Conservation (phyloP, 2,113 vertebrate genomes). For the Bagarius yarrelli region DNA sequence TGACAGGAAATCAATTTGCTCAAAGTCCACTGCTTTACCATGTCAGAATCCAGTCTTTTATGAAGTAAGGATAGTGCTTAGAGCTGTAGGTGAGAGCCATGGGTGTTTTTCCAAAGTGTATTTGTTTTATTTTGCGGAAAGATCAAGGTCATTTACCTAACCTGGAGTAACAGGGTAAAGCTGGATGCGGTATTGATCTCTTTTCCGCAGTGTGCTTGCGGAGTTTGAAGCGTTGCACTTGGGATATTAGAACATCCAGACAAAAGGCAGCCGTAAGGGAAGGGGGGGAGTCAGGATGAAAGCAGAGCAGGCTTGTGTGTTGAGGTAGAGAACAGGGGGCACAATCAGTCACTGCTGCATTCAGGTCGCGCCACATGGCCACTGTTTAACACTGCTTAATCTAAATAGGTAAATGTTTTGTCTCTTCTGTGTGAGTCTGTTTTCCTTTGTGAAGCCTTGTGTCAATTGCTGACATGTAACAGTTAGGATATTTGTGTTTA, state of each 20-base stretch:
- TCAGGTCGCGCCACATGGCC: slow-evolving; percentile 34
- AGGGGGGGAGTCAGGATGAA: slow-evolving; percentile 34
- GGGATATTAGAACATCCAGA: slow-evolving; percentile 47
- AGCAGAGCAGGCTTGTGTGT: slow-evolving; percentile 23
- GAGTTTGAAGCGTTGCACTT: slow-evolving; percentile 35
- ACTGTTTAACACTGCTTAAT: slow-evolving; percentile 36
- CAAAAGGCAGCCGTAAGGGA: slow-evolving; percentile 31
- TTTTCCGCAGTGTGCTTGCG: slow-evolving; percentile 28
- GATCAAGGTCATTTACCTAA: slow-evolving; percentile 44
- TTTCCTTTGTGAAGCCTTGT: slow-evolving; percentile 20
- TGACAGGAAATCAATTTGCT: slow-evolving; percentile 52
- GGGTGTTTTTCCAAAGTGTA: slow-evolving; percentile 21
- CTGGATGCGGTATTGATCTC: slow-evolving; percentile 43
- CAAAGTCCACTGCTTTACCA: slow-evolving; percentile 18
- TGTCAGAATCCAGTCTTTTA: slow-evolving; percentile 38
- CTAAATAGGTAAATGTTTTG: slow-evolving; percentile 29
- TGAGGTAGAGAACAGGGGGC: slow-evolving; percentile 21
- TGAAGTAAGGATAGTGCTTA: slow-evolving; percentile 38
- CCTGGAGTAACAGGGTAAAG: slow-evolving; percentile 20
- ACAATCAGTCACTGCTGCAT: slow-evolving; percentile 17
- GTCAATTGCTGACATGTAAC: slow-evolving; percentile 1
- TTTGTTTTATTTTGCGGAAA: slow-evolving; percentile 7
- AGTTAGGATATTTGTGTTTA: background rate
- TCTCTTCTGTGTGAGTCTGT: slow-evolving; percentile 13
- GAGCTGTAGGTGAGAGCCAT: slow-evolving; percentile 9